Evolutionary conservation across 1,140 invertebrate species (phyloP), one percentile per base, ranked within the genome.

Genomic region (Heterodera schachtii): DNA sequence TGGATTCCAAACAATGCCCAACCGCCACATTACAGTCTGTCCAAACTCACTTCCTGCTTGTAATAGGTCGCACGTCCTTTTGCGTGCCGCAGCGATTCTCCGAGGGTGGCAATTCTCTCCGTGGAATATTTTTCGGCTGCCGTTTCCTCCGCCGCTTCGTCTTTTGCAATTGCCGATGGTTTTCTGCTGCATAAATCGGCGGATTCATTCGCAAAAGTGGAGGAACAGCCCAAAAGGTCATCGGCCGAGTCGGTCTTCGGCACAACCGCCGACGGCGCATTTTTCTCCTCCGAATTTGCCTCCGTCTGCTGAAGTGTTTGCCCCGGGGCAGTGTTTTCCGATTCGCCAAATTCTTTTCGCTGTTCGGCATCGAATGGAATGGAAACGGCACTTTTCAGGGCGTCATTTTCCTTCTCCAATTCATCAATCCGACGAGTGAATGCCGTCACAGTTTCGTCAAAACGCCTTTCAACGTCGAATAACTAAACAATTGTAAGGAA

Each of bases 391-490:
- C 9, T 44, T 70, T 21, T 69, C 6, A 78, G 64, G 8, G 60
- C 44, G 43, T 46, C 67, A 52, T 84, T 84, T 71, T 84, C 86
- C 5, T 73, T 49, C 70, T 86, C 84, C 49, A 86, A 57, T 47
- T 77, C 67, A n/a, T 84, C 74, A 0, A 86, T 76, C 60, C 73
- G 71, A 43, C 74, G 86, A 4, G 67, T 49, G n/a, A 85, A 79
- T 75, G 80, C 67, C 43, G 60, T 67, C n/a, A 83, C 52, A 13
- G 76, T 46, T 9, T 75, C 77, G 47, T 86, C 75, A 75, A 83
- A 81, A 31, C 83, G 73, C 52, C 76, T 81, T 79, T 86, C 86
- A 5, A 87, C 67, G 44, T 87, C 85, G 74, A 79, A 86, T 41
- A 86, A 44, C 79, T 82, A 13, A 84, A 84, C 47, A 11, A 41